Percentiles rank a stretch among this genome's conserved stretches.
Conservation (phyloP, 2,797 vertebrate genomes). For the Coregonus ussuriensis region DNA sequence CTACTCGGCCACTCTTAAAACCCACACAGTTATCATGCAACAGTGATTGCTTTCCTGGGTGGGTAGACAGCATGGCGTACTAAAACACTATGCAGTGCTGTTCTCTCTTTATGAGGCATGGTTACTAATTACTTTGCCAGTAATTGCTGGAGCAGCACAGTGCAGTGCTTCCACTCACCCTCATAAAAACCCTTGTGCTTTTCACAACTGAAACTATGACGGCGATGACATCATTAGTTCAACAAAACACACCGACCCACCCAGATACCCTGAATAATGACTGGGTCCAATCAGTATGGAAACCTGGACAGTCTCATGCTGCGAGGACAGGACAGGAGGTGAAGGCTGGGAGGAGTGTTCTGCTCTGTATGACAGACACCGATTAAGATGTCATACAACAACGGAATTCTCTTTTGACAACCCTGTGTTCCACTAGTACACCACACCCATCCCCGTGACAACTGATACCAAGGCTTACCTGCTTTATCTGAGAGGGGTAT, state of each 20-base stretch:
- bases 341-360: neutral
- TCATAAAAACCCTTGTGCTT: constrained; percentile 41
- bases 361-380: neutral
- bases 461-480: neutral
- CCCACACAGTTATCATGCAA: constrained; percentile 15
- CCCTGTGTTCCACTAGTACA: neutral
- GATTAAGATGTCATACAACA: neutral
- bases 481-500: neutral
- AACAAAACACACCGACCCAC: neutral
- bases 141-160: constrained; percentile 22
- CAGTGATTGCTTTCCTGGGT: constrained; percentile 31
- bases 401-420: neutral
- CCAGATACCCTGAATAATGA: neutral
- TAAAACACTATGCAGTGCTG: constrained; percentile 1
- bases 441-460: neutral
- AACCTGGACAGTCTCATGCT: neutral
- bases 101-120: constrained; percentile 50
- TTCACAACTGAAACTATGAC: constrained; percentile 29
- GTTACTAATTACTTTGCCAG: constrained; percentile 57
- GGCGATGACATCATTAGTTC: neutral
- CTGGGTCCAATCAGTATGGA: neutral
- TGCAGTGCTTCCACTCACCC: neutral
- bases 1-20: constrained; percentile 43
- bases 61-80: neutral
- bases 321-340: neutral